Conservation (phyloP, 1,140 invertebrate species). For the Acromyrmex echinatior region DNA sequence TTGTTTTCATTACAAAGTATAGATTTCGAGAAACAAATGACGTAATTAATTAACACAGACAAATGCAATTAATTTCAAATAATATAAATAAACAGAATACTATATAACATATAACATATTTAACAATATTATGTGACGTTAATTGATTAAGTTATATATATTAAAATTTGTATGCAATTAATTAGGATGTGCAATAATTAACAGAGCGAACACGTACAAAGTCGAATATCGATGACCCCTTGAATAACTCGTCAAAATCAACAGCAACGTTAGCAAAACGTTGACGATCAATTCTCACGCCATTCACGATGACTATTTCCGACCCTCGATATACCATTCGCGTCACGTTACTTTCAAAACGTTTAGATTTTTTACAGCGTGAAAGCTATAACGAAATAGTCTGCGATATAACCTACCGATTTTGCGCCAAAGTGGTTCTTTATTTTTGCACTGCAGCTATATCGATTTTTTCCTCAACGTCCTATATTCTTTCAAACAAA, state of each 20-base stretch:
- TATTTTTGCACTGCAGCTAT: constrained; percentile 34
- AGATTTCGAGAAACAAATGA: not conserved
- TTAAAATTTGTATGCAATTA: not conserved
- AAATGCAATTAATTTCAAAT: not conserved
- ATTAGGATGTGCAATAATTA: not conserved
- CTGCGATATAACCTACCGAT: constrained; percentile 2
- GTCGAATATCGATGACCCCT: not conserved
- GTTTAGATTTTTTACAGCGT: constrained; percentile 21
- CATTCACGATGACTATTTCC: not conserved
- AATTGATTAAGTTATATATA: constrained; percentile 22
- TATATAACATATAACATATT: not conserved
- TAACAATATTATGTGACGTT: not conserved
- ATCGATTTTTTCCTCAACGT: constrained; percentile 38
- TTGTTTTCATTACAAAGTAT: not conserved
- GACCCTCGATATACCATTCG: not conserved
- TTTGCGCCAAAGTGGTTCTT: constrained; percentile 9
- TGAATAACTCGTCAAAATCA: not conserved
- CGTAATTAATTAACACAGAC: not conserved
- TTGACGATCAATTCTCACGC: not conserved
- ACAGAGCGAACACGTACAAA: not conserved
- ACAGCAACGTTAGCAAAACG: not conserved
- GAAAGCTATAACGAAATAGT: not conserved
- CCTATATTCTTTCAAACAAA: constrained; percentile 39
- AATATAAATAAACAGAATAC: not conserved
- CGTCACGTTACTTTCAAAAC: not conserved